phyloP scores from a whole-genome alignment of 64 coral and sea anemone genomes.

The Astreopora myriophthalma region DNA sequence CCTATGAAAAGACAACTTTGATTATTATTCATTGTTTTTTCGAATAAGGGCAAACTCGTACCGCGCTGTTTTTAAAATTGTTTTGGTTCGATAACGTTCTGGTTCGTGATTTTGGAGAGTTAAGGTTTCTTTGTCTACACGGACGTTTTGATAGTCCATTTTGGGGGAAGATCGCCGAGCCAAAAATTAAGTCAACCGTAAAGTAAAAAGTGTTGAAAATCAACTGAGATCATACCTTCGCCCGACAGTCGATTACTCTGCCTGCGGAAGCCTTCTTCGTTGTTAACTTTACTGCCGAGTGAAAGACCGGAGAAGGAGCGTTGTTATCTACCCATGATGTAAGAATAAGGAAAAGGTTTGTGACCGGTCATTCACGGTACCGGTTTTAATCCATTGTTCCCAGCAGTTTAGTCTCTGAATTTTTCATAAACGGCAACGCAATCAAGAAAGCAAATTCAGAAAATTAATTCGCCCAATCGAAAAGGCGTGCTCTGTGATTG shows the following conservation, averaged over 20 bases:
- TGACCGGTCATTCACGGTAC: constrained; percentile 28
- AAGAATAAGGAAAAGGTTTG: constrained; percentile 17
- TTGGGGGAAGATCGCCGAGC: background rate
- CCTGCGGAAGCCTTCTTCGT: background rate
- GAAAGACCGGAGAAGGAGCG: background rate
- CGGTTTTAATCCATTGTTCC: constrained; percentile 16
- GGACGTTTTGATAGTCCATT: background rate
- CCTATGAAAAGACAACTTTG: background rate
- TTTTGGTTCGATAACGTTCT: constrained; percentile 37
- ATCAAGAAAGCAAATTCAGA: background rate
- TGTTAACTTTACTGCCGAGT: constrained; percentile 2
- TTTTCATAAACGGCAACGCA: background rate
- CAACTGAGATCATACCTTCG: background rate
- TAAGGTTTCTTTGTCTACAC: background rate
- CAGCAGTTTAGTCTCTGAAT: background rate
- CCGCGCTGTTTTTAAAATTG: background rate
- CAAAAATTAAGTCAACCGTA: background rate
- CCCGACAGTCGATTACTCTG: background rate
- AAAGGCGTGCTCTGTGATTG: background rate
- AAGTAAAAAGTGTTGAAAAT: background rate
- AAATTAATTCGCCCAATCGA: background rate
- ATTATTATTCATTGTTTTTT: background rate
- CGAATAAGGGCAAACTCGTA: background rate
- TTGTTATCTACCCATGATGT: constrained; percentile 30
- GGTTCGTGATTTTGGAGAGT: constrained; percentile 39